Base-by-base conservation (phyloP, 2,888 invertebrate species). In the Ametastegia equiseti region DNA sequence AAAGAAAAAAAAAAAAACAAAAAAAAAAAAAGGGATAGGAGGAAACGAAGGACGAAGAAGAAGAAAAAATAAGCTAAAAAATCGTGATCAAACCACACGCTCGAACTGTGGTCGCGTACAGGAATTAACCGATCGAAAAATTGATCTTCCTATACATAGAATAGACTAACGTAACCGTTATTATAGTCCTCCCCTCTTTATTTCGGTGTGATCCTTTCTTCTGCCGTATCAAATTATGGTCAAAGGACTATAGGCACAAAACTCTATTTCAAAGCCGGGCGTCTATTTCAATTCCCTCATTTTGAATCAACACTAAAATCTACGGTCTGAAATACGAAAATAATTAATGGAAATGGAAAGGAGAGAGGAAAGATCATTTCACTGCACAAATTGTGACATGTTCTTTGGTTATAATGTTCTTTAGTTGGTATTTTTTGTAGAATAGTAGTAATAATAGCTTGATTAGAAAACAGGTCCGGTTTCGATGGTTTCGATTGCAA, bases 41-140 rank as follows among this genome's bases (percentile, higher is more conserved):
- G 6, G 63, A n/a, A 33, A 54, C 1, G 42, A 42, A 42, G 23
- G 27, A 7, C 23, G 27, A 30, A 23, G 45, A 23, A 71, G 45
- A 45, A 45, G 27, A 23, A 54, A 54, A 54, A 54, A n/a, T 5
- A 11, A 7, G 9, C 39, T 1, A 23, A 71, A 71, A 71, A 47
- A 45, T 71, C 47, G 30, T 36, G 45, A 71, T 71, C 47, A 27
- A 47, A 15, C 30, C 71, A 15, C 27, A 19, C 42, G 45, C 47
- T 23, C 30, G 36, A 71, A 27, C 47, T 71, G 27, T 15, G 71
- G 45, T 30, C 45, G n/a, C n/a, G 30, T 30, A 27, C 11, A 30
- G 47, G 27, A 47, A 71, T 27, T 47, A 45, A 71, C 71, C 27
- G 42, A 71, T 71, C 33, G 27, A 71, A 71, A 71, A 71, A 47